Conservation (phyloP, 1,140 invertebrate genomes). For the Sipha flava region DNA sequence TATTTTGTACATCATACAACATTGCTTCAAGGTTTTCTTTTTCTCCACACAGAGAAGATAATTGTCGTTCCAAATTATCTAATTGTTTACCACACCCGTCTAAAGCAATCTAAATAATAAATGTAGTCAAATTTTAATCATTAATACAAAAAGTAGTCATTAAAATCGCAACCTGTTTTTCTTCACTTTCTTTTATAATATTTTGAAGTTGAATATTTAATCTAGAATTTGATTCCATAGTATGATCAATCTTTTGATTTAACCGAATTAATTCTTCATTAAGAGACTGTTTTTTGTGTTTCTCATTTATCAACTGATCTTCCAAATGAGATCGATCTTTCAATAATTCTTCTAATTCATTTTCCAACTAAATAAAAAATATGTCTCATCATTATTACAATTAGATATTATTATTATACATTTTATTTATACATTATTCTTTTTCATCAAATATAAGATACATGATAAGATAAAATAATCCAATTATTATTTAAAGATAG, state of each 20-base stretch:
- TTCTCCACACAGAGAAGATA: constrained; percentile 64
- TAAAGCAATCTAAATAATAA: constrained; percentile 52
- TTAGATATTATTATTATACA: too few relatives aligned
- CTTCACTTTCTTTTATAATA: constrained; percentile 70
- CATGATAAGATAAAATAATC: too few relatives aligned
- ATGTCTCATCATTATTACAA: too few relatives aligned
- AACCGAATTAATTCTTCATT: constrained; percentile 66
- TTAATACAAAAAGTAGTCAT: not conserved
- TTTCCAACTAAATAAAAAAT: constrained; percentile 46
- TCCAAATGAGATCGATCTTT: constrained; percentile 66
- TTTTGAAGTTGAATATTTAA: constrained; percentile 68
- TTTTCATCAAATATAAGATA: too few relatives aligned
- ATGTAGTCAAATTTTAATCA: not conserved
- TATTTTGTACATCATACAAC: constrained; percentile 68
- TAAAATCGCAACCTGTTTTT: constrained; percentile 56
- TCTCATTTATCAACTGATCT: constrained; percentile 63
- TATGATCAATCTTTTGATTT: constrained; percentile 65
- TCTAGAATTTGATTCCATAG: constrained; percentile 64
- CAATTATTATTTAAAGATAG: too few relatives aligned
- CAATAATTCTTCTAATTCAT: constrained; percentile 54
- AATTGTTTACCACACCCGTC: constrained; percentile 70
- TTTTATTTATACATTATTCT: too few relatives aligned
- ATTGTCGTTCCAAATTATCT: constrained; percentile 62
- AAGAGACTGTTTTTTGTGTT: constrained; percentile 64
- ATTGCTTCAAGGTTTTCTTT: constrained; percentile 70